Evolutionary conservation across 2,113 vertebrate species (phyloP), one percentile per base, ranked within the genome.

Genomic region (Pavo muticus): DNA sequence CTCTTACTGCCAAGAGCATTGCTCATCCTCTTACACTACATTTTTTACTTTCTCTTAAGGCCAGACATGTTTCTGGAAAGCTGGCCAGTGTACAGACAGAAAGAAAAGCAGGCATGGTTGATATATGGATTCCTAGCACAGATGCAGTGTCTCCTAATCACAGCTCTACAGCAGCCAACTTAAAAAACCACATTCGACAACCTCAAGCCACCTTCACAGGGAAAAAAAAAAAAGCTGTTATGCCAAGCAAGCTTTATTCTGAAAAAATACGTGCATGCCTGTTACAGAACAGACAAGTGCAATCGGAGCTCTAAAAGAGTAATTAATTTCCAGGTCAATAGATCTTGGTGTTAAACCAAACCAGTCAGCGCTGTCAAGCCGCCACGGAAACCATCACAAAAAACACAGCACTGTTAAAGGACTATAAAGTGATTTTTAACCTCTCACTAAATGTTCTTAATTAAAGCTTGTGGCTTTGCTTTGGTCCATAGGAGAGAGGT

Each of bases 291-390:
- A 82, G 69, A 91, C 84, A 57, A 71, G 4, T 10, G 40, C 35
- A 47, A 70, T 42, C 57, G 72, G 30, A 90, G 32, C 70, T 50
- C 71, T 48, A 63, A 69, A 47, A 75, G 39, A 81, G 72, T 57
- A 78, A 80, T 86, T 77, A 30, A 69, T 67, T 96, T 95, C 85
- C 77, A 91, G 91, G 87, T 87, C 86, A 91, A 3, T 44, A 69
- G 77, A 47, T 86, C 67, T 48, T 47, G 69, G 65, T 78, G 65
- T 68, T 60, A 88, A 35, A 87, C 30, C 78, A 79, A 81, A 86
- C 29, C 25, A 70, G 57, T 10, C 37, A 92, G 80, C 40, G 13
- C 59, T 27, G 59, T 75, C 39, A 86, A 78, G 72, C 69, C 30
- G 57, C 52, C 75, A 54, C 0, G 16, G 44, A 88, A 54, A 90